Conservation (phyloP, 2,888 invertebrate genomes). For the Cancer borealis region DNA sequence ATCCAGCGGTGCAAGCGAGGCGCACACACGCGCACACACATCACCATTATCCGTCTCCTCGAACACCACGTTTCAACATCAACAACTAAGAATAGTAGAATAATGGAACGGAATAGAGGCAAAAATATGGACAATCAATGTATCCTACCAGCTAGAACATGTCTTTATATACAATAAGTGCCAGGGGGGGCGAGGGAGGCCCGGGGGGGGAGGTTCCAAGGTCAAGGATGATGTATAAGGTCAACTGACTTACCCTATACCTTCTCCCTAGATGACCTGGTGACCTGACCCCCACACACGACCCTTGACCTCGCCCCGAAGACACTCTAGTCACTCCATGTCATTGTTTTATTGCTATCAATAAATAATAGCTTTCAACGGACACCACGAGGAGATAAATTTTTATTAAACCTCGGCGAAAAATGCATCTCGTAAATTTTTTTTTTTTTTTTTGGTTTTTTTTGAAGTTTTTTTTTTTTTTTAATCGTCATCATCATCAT, state of each 20-base stretch:
- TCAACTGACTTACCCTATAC: neutral
- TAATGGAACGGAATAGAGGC: slow-evolving; percentile 75
- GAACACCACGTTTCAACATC: slow-evolving; percentile 64
- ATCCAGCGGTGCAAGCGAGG: neutral
- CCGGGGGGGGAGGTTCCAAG: neutral
- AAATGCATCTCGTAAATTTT: slow-evolving; percentile 30
- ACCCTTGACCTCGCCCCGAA: neutral
- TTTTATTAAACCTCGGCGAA: neutral
- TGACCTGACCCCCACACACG: neutral
- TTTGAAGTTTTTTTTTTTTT: neutral
- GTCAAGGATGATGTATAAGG: neutral
- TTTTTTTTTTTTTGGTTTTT: neutral
- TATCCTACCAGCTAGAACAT: slow-evolving; percentile 67
- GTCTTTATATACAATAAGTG: slow-evolving; percentile 63
- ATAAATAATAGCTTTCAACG: slow-evolving; percentile 62
- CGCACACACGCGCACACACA: neutral
- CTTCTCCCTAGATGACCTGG: neutral
- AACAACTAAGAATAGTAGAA: slow-evolving; percentile 72
- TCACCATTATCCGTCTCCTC: neutral
- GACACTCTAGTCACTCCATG: slow-evolving; percentile 42
- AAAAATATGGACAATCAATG: slow-evolving; percentile 75
- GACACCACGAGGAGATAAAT: slow-evolving; percentile 47
- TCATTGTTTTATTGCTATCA: slow-evolving; percentile 72
- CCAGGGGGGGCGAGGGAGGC: neutral
- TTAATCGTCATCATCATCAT: too few relatives aligned